Evolutionary conservation across 2,888 invertebrate genomes (phyloP).

Genomic region (Euplagia quadripunctaria): DNA sequence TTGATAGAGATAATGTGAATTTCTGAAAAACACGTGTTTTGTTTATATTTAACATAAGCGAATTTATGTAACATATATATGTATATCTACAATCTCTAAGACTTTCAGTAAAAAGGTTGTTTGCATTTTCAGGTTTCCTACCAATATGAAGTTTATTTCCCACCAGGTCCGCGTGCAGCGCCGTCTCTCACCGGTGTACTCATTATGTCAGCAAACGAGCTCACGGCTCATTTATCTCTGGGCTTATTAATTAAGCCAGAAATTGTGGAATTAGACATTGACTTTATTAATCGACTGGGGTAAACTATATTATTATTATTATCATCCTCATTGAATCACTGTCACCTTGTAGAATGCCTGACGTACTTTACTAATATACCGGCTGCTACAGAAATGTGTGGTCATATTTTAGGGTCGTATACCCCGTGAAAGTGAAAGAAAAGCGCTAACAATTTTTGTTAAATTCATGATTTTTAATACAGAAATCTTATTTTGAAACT

Average conservation of each 20-base stretch:
- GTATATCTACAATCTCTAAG: not conserved
- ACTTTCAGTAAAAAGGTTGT: not conserved
- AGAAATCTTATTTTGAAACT: too few relatives aligned
- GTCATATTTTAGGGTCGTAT: too few relatives aligned
- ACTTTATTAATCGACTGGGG: conserved; percentile 65
- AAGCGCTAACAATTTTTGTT: too few relatives aligned
- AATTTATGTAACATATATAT: not conserved
- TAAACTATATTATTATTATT: conserved; percentile 42
- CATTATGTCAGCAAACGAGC: conserved; percentile 65
- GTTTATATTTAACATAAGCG: too few relatives aligned
- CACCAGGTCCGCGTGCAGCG: conserved; percentile 45
- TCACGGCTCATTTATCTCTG: conserved; percentile 63
- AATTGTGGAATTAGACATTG: conserved; percentile 60
- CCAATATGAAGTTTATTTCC: conserved; percentile 61
- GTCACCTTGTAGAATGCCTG: not conserved
- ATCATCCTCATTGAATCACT: not conserved
- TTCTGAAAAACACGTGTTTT: too few relatives aligned
- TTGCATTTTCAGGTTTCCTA: conserved; percentile 61
- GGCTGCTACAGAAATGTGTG: too few relatives aligned
- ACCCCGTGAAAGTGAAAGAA: too few relatives aligned
- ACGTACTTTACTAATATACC: too few relatives aligned
- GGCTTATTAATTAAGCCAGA: conserved; percentile 56
- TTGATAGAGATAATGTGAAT: too few relatives aligned
- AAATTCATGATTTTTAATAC: too few relatives aligned
- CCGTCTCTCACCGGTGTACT: conserved; percentile 58